Conservation (phyloP, 2,888 invertebrate genomes). For the Trichacis sp. region DNA sequence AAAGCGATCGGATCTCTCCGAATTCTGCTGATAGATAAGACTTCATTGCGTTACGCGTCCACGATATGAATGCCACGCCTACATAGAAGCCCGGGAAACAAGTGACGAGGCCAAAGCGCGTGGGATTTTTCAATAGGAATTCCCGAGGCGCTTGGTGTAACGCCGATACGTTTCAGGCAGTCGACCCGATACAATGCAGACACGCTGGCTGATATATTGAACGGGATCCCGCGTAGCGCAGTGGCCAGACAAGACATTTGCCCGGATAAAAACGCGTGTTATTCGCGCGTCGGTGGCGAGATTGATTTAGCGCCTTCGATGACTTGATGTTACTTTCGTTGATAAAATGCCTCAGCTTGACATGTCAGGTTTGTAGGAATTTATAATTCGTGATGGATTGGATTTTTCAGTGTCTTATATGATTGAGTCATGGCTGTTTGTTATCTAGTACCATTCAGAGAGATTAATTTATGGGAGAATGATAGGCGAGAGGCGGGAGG, state of each 20-base stretch:
- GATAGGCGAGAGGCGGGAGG: no score
- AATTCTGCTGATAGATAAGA: slow-evolving; percentile 25
- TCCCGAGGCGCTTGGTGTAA: neutral
- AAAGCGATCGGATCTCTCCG: neutral
- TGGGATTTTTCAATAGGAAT: slow-evolving; percentile 17
- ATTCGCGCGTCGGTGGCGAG: no score
- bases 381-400: no score
- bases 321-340: neutral
- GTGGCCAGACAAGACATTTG: neutral
- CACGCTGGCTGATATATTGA: neutral
- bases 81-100: slow-evolving; percentile 8
- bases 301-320: neutral
- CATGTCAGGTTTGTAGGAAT: no score
- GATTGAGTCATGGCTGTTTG: no score
- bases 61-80: slow-evolving; percentile 20
- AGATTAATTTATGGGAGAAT: no score
- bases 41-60: slow-evolving; percentile 20
- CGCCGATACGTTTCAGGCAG: slow-evolving; percentile 1
- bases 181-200: neutral
- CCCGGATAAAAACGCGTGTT: neutral
- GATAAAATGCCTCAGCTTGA: no score
- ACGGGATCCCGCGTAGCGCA: neutral
- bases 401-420: no score
- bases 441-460: slow-evolving; percentile 7
- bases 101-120: slow-evolving; percentile 21